Evolutionary conservation across 2,888 invertebrate genomes (phyloP), one percentile per base, ranked within the genome.

Genomic region (Diarsia dahlii): DNA sequence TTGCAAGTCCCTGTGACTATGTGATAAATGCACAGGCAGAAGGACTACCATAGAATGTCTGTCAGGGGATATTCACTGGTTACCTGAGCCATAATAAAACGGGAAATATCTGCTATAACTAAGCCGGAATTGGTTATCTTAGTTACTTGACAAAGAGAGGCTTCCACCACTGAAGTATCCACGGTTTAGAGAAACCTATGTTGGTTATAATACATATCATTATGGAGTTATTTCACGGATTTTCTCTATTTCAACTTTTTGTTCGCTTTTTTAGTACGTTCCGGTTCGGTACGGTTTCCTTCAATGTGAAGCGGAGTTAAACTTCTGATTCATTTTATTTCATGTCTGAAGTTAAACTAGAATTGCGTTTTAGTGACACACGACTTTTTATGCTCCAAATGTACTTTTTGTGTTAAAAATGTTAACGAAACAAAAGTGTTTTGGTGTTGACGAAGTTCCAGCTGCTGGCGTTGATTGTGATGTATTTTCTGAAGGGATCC

Each of bases 381-480:
- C 13, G 50, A 5, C 54, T 69, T 77, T 81, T 76, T 73, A 65
- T 63, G 23, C 48, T 60, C 58, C 39, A 73, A 84, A 82, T 85
- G 85, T 80, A 62, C 72, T 84, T 84, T 84, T 73, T 80, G 39
- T 80, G 85, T 82, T 65, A 45, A 82, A 76, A 74, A 80, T 56
- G 74, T 82, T 66, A 45, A 54, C 63, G 46, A 84, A 74, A 74
- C 76, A 71, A 82, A 82, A 80, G 71, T 58, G 70, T 72, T 75
- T 34, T 20, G 39, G 46, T 71, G 69, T 50, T 68, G 39, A 64
- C 63, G 58, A 80, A 72, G 62, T 71, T 71, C n/a, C 20, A 66
- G 63, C 28, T 76, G 48, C 54, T 75, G 20, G 20, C 13, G 50
- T 66, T 80, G 46, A 74, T 71, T 80, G 52, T 80, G 48, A 84